A percentile compares a stretch with the other conserved stretches of the same genome.
These are phyloP conservation scores for Radopholus similis DNA, from an alignment of 1,140 invertebrate species.

Conservation along the genomic window DNA sequence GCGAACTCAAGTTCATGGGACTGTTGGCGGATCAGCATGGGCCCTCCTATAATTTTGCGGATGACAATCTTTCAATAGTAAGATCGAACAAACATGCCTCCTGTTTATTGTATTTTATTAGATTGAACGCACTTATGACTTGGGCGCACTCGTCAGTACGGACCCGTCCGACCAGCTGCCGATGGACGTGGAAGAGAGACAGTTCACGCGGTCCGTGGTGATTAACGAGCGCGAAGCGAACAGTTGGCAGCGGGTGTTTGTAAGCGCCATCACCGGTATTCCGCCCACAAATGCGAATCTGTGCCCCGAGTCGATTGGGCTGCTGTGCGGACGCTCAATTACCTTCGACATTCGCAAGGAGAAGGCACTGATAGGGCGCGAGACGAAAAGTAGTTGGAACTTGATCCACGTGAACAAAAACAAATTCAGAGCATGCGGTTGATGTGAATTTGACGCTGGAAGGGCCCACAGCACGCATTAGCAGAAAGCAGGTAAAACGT, in stretches of 20 bases:
- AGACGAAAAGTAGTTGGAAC: slow-evolving; percentile 65
- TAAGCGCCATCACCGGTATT: slow-evolving; percentile 29
- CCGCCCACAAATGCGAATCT: slow-evolving; percentile 26
- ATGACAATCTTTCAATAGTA: slow-evolving; percentile 62
- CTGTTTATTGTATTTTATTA: not conserved
- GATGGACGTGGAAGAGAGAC: slow-evolving; percentile 37
- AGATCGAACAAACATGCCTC: not conserved
- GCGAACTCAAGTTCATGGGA: slow-evolving; percentile 85
- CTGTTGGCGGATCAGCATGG: slow-evolving; percentile 79
- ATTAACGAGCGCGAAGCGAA: slow-evolving; percentile 58
- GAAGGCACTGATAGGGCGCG: slow-evolving; percentile 68
- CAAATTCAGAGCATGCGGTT: slow-evolving; percentile 71
- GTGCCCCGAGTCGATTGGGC: slow-evolving; percentile 67
- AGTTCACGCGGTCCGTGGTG: slow-evolving; percentile 21
- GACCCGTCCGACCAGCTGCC: slow-evolving; percentile 17
- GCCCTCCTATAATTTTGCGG: slow-evolving; percentile 8
- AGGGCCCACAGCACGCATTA: slow-evolving; percentile 63
- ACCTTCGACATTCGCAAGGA: slow-evolving; percentile 89
- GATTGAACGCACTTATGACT: slow-evolving; percentile 16
- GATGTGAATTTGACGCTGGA: slow-evolving; percentile 91
- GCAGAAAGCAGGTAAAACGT: slow-evolving; percentile 63
- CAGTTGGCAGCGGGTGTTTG: slow-evolving; percentile 52
- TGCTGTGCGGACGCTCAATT: slow-evolving; percentile 83
- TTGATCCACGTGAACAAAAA: not conserved
- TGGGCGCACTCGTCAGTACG: slow-evolving; percentile 4